Evolutionary conservation across 2,888 invertebrate genomes (phyloP).

Genomic region (Platycnemis pennipes): DNA sequence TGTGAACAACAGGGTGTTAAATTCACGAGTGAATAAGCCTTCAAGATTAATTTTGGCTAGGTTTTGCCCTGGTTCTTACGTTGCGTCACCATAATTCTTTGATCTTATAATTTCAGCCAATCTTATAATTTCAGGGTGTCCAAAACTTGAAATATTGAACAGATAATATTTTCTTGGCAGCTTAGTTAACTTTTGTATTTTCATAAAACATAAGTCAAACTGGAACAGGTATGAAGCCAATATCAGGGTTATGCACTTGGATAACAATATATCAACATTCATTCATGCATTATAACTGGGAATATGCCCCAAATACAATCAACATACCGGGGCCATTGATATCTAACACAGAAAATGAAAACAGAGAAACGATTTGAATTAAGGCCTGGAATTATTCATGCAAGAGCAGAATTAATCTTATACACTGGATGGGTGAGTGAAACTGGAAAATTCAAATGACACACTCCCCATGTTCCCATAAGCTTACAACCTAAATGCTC

Average conservation of each 20-base stretch:
- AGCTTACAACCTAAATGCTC: constrained; percentile 42
- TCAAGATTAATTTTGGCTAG: background rate
- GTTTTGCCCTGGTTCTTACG: background rate
- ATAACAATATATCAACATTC: constrained; percentile 27
- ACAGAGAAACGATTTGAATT: background rate
- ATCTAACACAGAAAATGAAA: background rate
- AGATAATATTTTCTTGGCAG: background rate
- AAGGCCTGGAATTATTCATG: background rate
- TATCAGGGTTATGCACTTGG: background rate
- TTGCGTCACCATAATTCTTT: background rate
- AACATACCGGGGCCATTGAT: background rate
- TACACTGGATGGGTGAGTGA: background rate
- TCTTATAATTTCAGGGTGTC: background rate
- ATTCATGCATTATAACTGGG: background rate
- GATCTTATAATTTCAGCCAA: too few species aligned
- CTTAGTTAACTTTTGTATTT: background rate
- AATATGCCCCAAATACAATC: background rate
- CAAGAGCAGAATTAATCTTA: background rate
- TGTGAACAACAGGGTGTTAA: too few species aligned
- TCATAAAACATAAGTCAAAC: background rate
- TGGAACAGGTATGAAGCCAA: constrained; percentile 24
- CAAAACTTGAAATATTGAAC: background rate
- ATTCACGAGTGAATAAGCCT: background rate
- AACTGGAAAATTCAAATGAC: background rate
- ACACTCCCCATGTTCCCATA: constrained; percentile 13